phyloP scores from a whole-genome alignment of 2,113 vertebrate genomes.

The Scophthalmus maximus region DNA sequence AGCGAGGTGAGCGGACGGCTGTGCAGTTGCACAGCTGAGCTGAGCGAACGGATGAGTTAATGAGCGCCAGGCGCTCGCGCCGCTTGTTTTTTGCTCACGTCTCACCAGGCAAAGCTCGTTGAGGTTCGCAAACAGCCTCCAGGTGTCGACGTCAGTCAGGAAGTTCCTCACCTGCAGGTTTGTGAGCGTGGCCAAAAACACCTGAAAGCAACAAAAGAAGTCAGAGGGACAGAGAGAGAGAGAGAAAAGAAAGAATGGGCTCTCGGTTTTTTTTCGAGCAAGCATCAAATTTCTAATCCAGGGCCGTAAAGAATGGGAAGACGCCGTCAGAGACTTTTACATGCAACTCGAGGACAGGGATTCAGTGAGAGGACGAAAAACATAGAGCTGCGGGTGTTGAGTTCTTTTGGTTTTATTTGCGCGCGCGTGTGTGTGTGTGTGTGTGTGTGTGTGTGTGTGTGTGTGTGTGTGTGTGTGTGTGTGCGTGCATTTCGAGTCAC shows the following conservation, averaged over 20 bases:
- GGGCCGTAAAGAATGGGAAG: neutral
- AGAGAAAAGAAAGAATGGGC: slow-evolving; percentile 20
- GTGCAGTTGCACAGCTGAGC: neutral
- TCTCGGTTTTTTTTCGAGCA: too few relatives aligned
- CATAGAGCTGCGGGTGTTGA: slow-evolving; percentile 57
- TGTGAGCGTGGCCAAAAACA: slow-evolving; percentile 88
- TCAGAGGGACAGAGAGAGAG: too few relatives aligned
- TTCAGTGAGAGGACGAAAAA: slow-evolving; percentile 20
- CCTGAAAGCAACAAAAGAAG: slow-evolving; percentile 77
- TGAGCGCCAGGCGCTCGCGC: neutral
- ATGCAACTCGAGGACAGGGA: slow-evolving; percentile 12
- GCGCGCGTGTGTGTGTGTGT: slow-evolving; percentile 31
- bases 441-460: slow-evolving; percentile 46
- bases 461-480: slow-evolving; percentile 13
- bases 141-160: slow-evolving; percentile 86
- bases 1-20: neutral
- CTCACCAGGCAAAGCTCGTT: slow-evolving; percentile 91
- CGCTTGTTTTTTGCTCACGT: neutral
- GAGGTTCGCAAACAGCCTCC: slow-evolving; percentile 91
- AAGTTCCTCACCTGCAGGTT: slow-evolving; percentile 85
- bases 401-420: slow-evolving; percentile 54
- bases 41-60: neutral
- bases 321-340: slow-evolving; percentile 30
- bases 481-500: slow-evolving; percentile 67
- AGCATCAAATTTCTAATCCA: neutral